These are phyloP conservation scores for Diorhabda elongata DNA, from an alignment of 1,140 invertebrate species.

Conservation along the genomic window DNA sequence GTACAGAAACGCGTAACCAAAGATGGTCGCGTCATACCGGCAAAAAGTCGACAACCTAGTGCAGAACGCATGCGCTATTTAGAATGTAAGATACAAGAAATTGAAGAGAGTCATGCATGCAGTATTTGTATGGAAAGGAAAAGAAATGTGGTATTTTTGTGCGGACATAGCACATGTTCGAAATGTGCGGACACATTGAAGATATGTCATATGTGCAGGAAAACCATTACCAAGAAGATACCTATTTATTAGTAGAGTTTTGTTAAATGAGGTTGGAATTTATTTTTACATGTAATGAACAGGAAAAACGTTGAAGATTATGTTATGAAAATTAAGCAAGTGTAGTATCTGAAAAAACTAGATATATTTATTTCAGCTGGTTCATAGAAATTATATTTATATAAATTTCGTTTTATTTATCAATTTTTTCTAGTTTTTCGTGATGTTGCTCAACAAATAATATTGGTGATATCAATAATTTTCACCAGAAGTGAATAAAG, in stretches of 20 bases:
- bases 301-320: not conserved
- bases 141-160: constrained; percentile 80
- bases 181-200: constrained; percentile 76
- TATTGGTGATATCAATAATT: no score
- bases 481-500: no score
- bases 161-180: constrained; percentile 83
- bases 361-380: no score
- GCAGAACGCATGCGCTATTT: constrained; percentile 69
- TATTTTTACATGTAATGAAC: not conserved
- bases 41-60: constrained; percentile 55
- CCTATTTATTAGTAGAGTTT: constrained; percentile 61
- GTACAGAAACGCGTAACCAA: constrained; percentile 55
- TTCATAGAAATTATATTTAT: no score
- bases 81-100: constrained; percentile 80
- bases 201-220: constrained; percentile 90
- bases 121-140: constrained; percentile 76
- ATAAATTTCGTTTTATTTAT: no score
- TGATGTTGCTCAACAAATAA: no score
- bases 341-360: no score
- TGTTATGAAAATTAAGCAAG: not conserved
- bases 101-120: constrained; percentile 79
- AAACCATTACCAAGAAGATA: constrained; percentile 84
- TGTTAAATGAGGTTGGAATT: not conserved
- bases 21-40: constrained; percentile 51
- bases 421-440: no score